These are phyloP conservation scores for Propithecus coquereli DNA, from an alignment of 2,113 vertebrate genomes.

Conservation along the genomic window DNA sequence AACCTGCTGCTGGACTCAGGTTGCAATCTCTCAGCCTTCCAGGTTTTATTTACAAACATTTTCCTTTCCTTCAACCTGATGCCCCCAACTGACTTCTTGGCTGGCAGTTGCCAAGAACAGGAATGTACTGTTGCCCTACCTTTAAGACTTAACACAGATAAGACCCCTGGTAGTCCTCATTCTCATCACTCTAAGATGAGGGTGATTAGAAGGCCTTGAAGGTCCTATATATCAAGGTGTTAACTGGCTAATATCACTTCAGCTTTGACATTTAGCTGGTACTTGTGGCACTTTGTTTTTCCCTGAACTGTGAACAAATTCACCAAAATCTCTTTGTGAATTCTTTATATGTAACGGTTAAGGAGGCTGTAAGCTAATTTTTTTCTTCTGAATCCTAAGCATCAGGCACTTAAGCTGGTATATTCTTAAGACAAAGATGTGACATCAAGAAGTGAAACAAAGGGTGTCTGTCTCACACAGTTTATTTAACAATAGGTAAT, in stretches of 20 bases:
- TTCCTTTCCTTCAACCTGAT: background rate
- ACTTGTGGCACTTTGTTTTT: too few species aligned
- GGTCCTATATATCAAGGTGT: background rate
- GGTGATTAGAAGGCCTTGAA: background rate
- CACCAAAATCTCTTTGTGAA: background rate
- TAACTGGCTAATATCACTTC: background rate
- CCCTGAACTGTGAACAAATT: background rate
- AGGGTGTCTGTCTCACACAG: slow-evolving; percentile 88
- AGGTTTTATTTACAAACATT: background rate
- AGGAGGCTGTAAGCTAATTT: background rate
- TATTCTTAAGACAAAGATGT: background rate
- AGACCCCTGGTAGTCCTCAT: background rate
- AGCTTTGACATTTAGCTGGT: background rate
- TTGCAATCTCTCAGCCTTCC: background rate
- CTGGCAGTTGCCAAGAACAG: background rate
- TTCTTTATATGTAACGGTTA: background rate
- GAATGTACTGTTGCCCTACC: background rate
- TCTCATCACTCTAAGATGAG: background rate
- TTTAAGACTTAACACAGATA: background rate
- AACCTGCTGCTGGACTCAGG: too few species aligned
- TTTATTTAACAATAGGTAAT: slow-evolving; percentile 92
- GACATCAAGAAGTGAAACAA: slow-evolving; percentile 76
- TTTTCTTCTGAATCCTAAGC: background rate
- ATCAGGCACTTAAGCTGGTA: slow-evolving; percentile 22
- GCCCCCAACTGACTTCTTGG: rapidly evolving